These are phyloP conservation scores for Macrostomum lignano DNA, from an alignment of 1,140 invertebrate genomes.

Conservation along the genomic window DNA sequence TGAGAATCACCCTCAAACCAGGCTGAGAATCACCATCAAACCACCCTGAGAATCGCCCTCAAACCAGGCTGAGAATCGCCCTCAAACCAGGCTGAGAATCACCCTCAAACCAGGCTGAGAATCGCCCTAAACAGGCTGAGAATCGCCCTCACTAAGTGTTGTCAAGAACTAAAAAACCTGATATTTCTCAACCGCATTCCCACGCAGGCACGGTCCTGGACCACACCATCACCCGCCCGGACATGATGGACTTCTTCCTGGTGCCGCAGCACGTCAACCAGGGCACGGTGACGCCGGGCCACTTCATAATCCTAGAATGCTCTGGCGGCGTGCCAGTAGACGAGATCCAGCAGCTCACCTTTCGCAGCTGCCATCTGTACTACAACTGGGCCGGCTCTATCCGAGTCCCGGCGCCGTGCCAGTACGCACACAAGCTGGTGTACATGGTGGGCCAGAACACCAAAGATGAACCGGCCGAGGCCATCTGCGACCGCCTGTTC, in stretches of 20 bases:
- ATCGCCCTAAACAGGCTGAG: too few species aligned
- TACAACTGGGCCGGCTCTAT: slow-evolving; percentile 65
- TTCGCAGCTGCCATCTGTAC: slow-evolving; percentile 52
- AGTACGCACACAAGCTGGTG: slow-evolving; percentile 49
- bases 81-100: too few species aligned
- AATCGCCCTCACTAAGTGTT: too few species aligned
- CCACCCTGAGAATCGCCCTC: too few species aligned
- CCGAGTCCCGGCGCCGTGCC: slow-evolving; percentile 50
- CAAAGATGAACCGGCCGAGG: slow-evolving; percentile 31
- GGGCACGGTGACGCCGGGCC: slow-evolving; percentile 49
- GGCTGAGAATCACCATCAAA: too few species aligned
- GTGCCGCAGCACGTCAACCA: slow-evolving; percentile 45
- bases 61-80: too few species aligned
- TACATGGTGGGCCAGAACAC: slow-evolving; percentile 44
- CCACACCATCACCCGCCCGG: slow-evolving; percentile 43
- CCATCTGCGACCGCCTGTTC: slow-evolving; percentile 25
- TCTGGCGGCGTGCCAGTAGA: slow-evolving; percentile 34
- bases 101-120: too few species aligned
- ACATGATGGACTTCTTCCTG: slow-evolving; percentile 54
- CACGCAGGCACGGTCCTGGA: slow-evolving; percentile 61
- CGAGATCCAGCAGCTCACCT: slow-evolving; percentile 45
- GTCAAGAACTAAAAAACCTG: too few species aligned
- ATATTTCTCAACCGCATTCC: too few species aligned
- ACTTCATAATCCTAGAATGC: slow-evolving; percentile 46
- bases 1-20: too few species aligned